phyloP scores from a whole-genome alignment of 2,888 invertebrate species.

The Salticus scenicus region DNA sequence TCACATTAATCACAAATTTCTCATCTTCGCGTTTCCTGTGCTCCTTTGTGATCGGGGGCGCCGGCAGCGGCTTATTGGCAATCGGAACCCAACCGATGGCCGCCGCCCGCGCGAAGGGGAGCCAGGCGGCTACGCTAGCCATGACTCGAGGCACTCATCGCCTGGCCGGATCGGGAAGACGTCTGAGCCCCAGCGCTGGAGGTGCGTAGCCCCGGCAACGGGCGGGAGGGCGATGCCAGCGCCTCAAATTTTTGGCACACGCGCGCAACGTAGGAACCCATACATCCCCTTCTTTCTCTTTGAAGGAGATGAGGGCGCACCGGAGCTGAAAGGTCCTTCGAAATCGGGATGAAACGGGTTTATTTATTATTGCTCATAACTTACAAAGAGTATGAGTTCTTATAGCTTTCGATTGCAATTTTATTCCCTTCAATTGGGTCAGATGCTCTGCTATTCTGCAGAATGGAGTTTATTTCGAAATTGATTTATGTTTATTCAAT shows the following conservation, averaged over 20 bases:
- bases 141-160: conserved; percentile 78
- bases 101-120: conserved; percentile 99
- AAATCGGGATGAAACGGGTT: too few relatives aligned
- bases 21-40: conserved; percentile 90
- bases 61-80: conserved; percentile 97
- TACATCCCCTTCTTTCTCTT: not conserved
- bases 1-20: conserved; percentile 97
- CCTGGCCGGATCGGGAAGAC: not conserved
- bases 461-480: too few relatives aligned
- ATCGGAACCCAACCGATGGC: conserved; percentile 99
- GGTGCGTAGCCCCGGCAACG: not conserved
- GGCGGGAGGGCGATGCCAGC: too few relatives aligned
- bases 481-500: too few relatives aligned
- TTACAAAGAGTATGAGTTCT: too few relatives aligned
- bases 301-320: not conserved
- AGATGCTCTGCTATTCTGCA: too few relatives aligned
- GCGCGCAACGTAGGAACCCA: not conserved
- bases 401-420: too few relatives aligned
- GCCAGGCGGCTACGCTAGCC: conserved; percentile 99
- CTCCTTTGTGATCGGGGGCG: conserved; percentile 94
- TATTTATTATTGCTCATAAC: too few relatives aligned
- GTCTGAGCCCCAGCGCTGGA: not conserved
- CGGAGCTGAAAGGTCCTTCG: too few relatives aligned
- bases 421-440: too few relatives aligned
- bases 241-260: not conserved